phyloP scores from a whole-genome alignment of 2,888 invertebrate genomes.

The Hemistola chrysoprasaria region DNA sequence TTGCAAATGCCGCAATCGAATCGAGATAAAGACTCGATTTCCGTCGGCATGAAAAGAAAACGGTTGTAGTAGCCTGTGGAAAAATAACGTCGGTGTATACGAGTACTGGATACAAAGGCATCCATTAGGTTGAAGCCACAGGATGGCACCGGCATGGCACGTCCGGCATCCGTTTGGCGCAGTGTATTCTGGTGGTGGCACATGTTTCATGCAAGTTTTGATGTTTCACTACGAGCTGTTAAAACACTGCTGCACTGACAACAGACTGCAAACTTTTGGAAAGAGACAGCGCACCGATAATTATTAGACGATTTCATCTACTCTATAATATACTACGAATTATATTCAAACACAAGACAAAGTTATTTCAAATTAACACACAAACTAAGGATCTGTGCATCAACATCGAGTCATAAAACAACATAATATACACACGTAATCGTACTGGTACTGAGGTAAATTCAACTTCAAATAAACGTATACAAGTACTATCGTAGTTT shows the following conservation, averaged over 20 bases:
- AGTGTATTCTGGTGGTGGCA: conserved; percentile 13
- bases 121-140: conserved; percentile 16
- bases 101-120: conserved; percentile 17
- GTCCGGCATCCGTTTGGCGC: conserved; percentile 16
- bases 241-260: background rate
- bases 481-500: conserved; percentile 11
- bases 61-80: conserved; percentile 11
- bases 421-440: too few relatives aligned
- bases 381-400: too few relatives aligned
- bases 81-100: conserved; percentile 15
- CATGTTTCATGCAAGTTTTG: conserved; percentile 14
- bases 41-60: conserved; percentile 29
- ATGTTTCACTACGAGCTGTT: conserved; percentile 3
- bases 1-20: conserved; percentile 34
- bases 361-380: too few relatives aligned
- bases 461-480: background rate
- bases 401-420: too few relatives aligned
- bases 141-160: conserved; percentile 11
- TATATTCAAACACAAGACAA: too few relatives aligned
- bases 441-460: too few relatives aligned
- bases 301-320: too few relatives aligned
- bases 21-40: conserved; percentile 31
- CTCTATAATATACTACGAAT: too few relatives aligned
- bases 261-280: too few relatives aligned
- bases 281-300: too few relatives aligned